Base-by-base conservation (phyloP, 2,888 invertebrate species). In the Therioaphis trifolii region DNA sequence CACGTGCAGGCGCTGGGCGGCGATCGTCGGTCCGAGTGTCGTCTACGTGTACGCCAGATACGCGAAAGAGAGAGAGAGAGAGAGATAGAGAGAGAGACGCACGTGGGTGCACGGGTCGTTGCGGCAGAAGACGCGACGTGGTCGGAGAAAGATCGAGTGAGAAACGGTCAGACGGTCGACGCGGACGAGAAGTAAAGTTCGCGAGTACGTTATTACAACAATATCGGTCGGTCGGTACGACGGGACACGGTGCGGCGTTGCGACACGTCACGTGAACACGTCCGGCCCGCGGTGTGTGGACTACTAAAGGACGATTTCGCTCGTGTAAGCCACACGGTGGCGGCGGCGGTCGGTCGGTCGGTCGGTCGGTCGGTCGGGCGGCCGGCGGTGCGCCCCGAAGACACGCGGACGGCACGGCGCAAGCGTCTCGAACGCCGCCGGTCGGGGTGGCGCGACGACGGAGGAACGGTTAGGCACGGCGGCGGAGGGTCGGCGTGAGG, bases 341-440 rank as follows among this genome's bases (percentile, higher is more conserved):
- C 21, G 72, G 52, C 46, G 46, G 43, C 21, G 77, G 21, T 29
- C 21, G 9, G 18, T 29, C 35, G 40, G 40, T 29, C 27, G 27
- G 24, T 24, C 27, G 35, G 24, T 15, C 27, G 35, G n/a, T n/a
- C n/a, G n/a, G n/a, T n/a, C n/a, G 55, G 43, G n/a, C 40, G 35
- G 55, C 61, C n/a, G 11, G n/a, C 29, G 43, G 69, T 69, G 69
- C 55, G 11, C 58, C 58, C 58, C 21, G 79, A 43, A n/a, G 68
- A 52, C 69, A 69, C 79, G n/a, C 14, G 29, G 76, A n/a, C 46
- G 9, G 40, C 58, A 46, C 43, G 71, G 58, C 71, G 79, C 71
- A 29, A 29, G 69, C 71, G 79, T 58, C 35, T 27, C 71, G 24
- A 15, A 46, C 21, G 24, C 40, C 24, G n/a, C 29, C 29, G 27